phyloP scores from a whole-genome alignment of 2,797 vertebrate species.

The Hippocampus kuda region DNA sequence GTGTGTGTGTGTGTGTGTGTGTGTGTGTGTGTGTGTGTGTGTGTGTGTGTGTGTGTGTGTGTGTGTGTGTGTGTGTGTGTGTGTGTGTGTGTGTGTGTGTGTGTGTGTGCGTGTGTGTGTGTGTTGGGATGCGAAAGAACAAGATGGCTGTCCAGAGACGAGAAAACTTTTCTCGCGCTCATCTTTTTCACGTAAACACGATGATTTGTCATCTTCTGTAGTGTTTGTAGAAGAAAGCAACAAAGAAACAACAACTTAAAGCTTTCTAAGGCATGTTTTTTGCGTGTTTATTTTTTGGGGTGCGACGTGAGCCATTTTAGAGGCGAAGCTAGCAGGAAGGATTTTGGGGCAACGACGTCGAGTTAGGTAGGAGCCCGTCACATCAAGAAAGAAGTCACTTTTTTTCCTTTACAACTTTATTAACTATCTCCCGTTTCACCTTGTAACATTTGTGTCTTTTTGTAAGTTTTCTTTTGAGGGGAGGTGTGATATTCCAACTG shows the following conservation, averaged over 20 bases:
- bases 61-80: no score
- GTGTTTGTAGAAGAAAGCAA: not conserved
- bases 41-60: no score
- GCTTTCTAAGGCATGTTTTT: constrained; percentile 1
- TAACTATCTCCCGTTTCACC: not conserved
- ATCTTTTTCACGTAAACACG: constrained; percentile 28
- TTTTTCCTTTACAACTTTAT: not conserved
- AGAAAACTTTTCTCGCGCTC: constrained; percentile 28
- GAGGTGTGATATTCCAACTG: constrained; percentile 1
- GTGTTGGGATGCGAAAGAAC: constrained; percentile 50
- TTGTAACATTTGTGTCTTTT: not conserved
- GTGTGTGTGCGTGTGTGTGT: no score
- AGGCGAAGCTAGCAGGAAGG: constrained; percentile 11
- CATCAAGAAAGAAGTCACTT: not conserved
- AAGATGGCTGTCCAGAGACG: constrained; percentile 70
- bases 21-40: no score
- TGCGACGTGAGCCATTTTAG: constrained; percentile 8
- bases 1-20: no score
- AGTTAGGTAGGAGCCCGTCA: not conserved
- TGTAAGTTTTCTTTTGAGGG: not conserved
- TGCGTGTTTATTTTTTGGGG: not conserved
- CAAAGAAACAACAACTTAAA: not conserved
- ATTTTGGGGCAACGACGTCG: not conserved
- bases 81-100: no score
- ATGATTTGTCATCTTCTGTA: not conserved